Evolutionary conservation across 2,113 vertebrate genomes (phyloP).

Genomic region (Parus major): DNA sequence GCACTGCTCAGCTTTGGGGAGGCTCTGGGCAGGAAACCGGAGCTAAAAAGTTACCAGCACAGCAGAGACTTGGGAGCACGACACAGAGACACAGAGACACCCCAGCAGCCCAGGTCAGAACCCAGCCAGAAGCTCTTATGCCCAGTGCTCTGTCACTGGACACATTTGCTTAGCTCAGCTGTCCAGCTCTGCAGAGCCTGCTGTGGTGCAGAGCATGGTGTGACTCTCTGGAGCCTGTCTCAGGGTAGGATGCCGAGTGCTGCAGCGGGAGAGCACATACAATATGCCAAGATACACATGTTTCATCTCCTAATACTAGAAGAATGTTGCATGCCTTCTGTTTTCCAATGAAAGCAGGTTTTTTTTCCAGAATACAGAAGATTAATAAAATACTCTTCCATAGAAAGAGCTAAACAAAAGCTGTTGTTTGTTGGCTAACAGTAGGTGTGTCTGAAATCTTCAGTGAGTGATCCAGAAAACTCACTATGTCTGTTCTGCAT

Average conservation of each 20-base stretch:
- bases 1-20: background rate
- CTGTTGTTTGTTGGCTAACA: background rate
- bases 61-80: background rate
- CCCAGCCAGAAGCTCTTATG: rapidly evolving
- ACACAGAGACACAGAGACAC: background rate
- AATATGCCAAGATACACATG: background rate
- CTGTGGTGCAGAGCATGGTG: background rate
- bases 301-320: background rate
- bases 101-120: background rate
- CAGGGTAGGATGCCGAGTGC: too few species aligned
- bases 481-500: background rate
- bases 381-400: background rate
- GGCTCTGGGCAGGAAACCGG: background rate
- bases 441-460: background rate
- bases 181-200: background rate
- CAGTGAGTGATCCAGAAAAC: background rate
- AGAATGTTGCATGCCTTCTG: background rate
- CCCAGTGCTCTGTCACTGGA: too few species aligned
- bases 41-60: background rate
- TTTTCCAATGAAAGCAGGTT: background rate
- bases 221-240: background rate
- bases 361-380: background rate
- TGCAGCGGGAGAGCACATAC: background rate
- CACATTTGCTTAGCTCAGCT: background rate
- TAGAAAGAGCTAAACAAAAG: background rate